Evolutionary conservation across 2,113 vertebrate genomes (phyloP), one percentile per base, ranked within the genome.

Genomic region (Pyxicephalus adspersus): DNA sequence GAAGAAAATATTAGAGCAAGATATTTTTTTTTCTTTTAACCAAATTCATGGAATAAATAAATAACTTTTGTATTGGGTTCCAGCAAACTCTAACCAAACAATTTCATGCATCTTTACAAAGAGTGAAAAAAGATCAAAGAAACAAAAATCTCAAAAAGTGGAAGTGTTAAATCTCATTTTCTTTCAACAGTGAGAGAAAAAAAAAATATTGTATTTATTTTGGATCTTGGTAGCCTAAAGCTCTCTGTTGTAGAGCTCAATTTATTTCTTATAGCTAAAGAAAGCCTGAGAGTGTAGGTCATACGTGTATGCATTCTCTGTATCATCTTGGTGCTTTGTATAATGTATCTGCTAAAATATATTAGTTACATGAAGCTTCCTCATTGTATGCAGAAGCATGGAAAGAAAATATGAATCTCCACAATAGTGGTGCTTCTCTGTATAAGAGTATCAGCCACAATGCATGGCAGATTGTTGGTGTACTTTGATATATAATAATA

Each of bases 391-490:
- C 38, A 15, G 25, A 25, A 25, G 61, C 61, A 22, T 25, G 23
- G 25, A 64, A n/a, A 64, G 15, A 64, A 8, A 8, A 64, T 64
- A 64, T 25, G 25, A 64, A 64, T n/a, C 80, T 79, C 86, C 85
- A 83, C 88, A 90, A 90, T 90, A 88, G 87, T 90, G 83, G 89
- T 85, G 8, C 38, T 45, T 2, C 38, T 45, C 38, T 45, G 8
- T 45, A 45, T 45, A 45, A 45, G 38, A 45, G 38, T 45, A 45
- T 45, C 38, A 25, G 60, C 26, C 22, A 25, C 1, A 11, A 16
- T 26, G 60, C 60, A 26, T 63, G 11, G 22, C 9, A 13, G 38
- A 13, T 45, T 45, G 34, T 38, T 38, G 34, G 34, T 38, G 5
- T 38, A 38, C 9, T 38, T 38, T 38, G 1, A 13, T 45, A 45